Evolutionary conservation across 2,797 vertebrate species (phyloP), one percentile per base, ranked within the genome.

Genomic region (Muscicapa striata): DNA sequence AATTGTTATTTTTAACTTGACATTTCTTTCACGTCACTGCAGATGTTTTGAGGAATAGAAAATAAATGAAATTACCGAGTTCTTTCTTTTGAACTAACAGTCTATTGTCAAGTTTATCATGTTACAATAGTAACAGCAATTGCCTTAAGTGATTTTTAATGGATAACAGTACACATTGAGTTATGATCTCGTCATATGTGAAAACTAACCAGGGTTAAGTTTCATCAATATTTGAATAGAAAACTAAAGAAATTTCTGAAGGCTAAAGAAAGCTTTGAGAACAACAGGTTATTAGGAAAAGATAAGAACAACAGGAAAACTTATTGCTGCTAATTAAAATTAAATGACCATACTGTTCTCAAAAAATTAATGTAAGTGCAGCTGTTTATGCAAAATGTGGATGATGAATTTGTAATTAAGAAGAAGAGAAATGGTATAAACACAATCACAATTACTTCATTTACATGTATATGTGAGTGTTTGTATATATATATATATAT

Each of bases 1-100:
- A 96, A 95, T 90, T 96, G 89, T 96, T 95, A 92, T 95, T 97
- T 97, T 95, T 95, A 80, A 93, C 96, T 95, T 97, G 87, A 96
- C 93, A 90, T 95, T 97, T 97, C 93, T 91, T 96, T 96, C 76
- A 92, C 21, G 18, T 95, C 93, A 89, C 83, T 93, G 58, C 67
- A 83, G 76, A 94, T 96, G 57, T 94, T 95, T 97, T 95, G 84
- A 93, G 84, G 45, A 96, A 91, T 3, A 6, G 26, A 77, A 77
- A 55, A 73, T 64, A 96, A 95, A 97, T 89, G 29, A 85, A 97
- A 95, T 96, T 81, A 84, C 59, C 55, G 77, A 61, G 27, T 90
- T 88, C 79, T 67, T 90, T 89, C 84, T 72, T 94, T 93, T 95
- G 91, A 97, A 78, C 89, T 93, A 94, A 77, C 79, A 89, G 81